Base-by-base conservation (phyloP, 2,113 vertebrate genomes). In the Calonectris borealis region DNA sequence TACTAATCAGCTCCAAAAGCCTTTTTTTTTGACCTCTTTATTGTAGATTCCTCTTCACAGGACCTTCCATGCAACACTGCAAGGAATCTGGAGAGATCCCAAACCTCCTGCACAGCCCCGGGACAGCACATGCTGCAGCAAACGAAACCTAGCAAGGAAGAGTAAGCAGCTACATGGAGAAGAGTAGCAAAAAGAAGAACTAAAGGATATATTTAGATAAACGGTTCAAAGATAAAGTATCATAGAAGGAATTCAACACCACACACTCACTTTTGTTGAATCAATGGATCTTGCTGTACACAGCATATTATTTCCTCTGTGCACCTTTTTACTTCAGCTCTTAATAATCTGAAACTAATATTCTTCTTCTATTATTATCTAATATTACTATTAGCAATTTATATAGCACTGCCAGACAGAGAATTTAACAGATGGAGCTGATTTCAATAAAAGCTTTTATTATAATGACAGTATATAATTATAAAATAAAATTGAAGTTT, bases 331-430 rank as follows among this genome's bases (percentile, higher is more conserved):
- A 85, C 24, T 89, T 87, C 44, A 62, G n/a, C 9, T 85, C 34
- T 57, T 93, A 86, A 92, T 66, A 94, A 85, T 25, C 40, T 40
- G 58, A 88, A 68, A 88, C 31, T 86, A 17, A 12, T 68, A 86
- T 51, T 71, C 31, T 16, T 83, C 32, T 92, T 76, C 44, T 72
- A 49, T 86, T 93, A 94, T 69, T 89, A 77, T 18, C n/a, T 83
- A 84, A 49, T 87, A 92, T 84, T 79, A 82, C 40, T 61, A 31
- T 87, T 94, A 92, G 42, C 82, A 93, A 93, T 94, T 95, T 91
- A 76, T 69, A 57, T 32, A 65, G 54, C 52, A 79, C 36, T 69
- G 66, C 34, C 78, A 94, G 72, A 64, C 24, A 81, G 52, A 71
- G 27, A 86, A 94, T 69, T 76, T 79, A 83, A 90, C 42, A 88